phyloP scores from a whole-genome alignment of 2,797 vertebrate genomes.

The Anabacerthia variegaticeps region DNA sequence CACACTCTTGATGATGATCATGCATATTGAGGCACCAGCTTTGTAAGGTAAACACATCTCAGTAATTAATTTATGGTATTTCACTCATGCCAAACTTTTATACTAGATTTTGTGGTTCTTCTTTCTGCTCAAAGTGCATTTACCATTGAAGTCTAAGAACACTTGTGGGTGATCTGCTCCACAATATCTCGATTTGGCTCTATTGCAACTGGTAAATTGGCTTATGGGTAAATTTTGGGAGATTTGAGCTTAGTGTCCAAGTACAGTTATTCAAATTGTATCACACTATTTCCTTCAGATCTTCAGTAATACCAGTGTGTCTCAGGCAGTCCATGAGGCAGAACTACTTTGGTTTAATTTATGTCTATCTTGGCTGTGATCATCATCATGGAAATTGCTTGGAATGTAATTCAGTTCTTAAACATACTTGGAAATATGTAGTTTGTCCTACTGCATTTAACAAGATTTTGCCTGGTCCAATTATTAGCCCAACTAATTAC shows the following conservation, averaged over 20 bases:
- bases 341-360: background rate
- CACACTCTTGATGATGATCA: background rate
- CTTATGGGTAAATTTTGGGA: background rate
- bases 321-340: background rate
- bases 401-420: background rate
- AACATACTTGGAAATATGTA: background rate
- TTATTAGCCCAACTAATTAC: background rate
- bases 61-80: background rate
- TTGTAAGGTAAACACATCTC: background rate
- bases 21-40: background rate
- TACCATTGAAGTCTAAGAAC: background rate
- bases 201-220: background rate
- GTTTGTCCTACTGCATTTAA: background rate
- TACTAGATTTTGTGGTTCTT: background rate
- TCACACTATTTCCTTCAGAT: background rate
- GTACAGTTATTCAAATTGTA: background rate
- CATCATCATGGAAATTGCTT: background rate
- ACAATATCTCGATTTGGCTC: background rate
- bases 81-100: background rate
- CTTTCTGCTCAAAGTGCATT: background rate
- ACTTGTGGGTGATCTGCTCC: background rate
- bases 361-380: background rate
- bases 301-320: background rate
- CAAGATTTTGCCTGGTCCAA: background rate
- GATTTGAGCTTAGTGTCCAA: background rate